A percentile compares a stretch with the other conserved stretches of the same genome.
phyloP scores from a whole-genome alignment of 2,113 vertebrate genomes.

The Penelope pileata region DNA sequence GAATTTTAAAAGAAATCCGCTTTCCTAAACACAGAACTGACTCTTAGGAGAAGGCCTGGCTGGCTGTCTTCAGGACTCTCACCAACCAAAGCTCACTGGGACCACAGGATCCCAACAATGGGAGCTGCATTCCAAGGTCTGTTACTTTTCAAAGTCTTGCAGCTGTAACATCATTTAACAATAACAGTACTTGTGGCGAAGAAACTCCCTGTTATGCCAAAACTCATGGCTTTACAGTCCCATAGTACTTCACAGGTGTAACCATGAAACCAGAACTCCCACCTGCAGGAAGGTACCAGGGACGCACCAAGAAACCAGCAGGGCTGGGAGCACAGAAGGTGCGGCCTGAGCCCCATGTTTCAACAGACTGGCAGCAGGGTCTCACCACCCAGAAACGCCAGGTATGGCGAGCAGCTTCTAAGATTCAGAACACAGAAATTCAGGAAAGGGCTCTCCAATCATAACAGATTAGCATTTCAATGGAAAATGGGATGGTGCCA shows the following conservation, averaged over 20 bases:
- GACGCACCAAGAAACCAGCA: not conserved
- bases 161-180: not conserved
- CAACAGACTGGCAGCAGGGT: not conserved
- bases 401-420: not conserved
- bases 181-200: not conserved
- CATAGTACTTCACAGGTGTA: not conserved
- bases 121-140: not conserved
- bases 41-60: not conserved
- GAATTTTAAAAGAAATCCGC: not conserved
- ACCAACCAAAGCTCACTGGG: not conserved
- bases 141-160: not conserved
- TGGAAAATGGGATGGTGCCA: constrained; percentile 46
- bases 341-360: rapidly evolving
- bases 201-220: not conserved
- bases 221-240: not conserved
- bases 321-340: not conserved
- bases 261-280: not conserved
- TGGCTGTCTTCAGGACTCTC: rapidly evolving
- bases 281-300: not conserved
- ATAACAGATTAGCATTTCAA: constrained; percentile 28
- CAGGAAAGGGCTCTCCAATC: not conserved
- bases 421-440: not conserved
- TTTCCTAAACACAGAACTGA: not conserved
- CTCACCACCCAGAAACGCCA: not conserved
- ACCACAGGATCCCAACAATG: rapidly evolving